phyloP scores from a whole-genome alignment of 2,888 invertebrate species.

The Octonoba sinensis region DNA sequence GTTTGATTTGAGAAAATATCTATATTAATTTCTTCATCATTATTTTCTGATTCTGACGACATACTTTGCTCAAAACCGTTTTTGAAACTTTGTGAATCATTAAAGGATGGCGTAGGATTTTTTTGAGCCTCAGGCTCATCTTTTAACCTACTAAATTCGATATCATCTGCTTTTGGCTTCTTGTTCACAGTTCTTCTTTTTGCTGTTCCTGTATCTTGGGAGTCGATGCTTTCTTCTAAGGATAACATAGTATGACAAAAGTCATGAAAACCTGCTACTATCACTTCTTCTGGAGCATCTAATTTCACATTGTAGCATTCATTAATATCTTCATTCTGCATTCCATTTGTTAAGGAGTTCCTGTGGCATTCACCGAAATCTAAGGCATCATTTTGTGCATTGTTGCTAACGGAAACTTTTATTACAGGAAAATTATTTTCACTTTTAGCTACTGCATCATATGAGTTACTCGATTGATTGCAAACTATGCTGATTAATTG shows the following conservation, averaged over 20 bases:
- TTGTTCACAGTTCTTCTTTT: constrained; percentile 26
- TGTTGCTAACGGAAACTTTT: constrained; percentile 7
- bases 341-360: constrained; percentile 29
- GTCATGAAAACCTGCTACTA: constrained; percentile 62
- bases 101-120: background rate
- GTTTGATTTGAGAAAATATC: background rate
- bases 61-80: background rate
- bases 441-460: background rate
- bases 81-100: background rate
- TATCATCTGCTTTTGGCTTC: constrained; percentile 1
- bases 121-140: background rate
- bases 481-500: constrained; percentile 30
- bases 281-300: constrained; percentile 60
- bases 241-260: constrained; percentile 64
- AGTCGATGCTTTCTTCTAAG: constrained; percentile 50
- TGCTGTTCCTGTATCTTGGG: constrained; percentile 38
- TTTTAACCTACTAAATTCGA: constrained; percentile 2
- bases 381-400: constrained; percentile 13
- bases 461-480: constrained; percentile 11
- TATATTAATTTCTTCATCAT: background rate
- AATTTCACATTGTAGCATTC: constrained; percentile 64
- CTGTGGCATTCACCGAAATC: constrained; percentile 47
- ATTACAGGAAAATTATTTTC: background rate
- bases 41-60: background rate
- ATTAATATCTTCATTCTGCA: constrained; percentile 36